Conservation (phyloP, 2,113 vertebrate species). For the Bettongia penicillata region DNA sequence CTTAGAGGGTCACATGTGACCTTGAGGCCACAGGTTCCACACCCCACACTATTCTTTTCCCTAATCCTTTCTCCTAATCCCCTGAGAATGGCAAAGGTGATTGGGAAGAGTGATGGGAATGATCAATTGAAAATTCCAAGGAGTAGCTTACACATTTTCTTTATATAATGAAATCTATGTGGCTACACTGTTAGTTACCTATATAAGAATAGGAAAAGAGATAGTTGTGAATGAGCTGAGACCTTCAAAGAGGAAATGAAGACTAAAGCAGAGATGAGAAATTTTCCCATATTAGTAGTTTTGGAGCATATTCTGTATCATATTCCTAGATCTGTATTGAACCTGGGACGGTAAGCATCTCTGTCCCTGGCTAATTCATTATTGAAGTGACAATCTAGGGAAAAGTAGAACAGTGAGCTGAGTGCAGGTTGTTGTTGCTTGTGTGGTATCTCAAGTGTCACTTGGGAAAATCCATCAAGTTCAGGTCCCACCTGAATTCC, state of each 20-base stretch:
- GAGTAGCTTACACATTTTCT: background rate
- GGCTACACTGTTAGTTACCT: background rate
- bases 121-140: background rate
- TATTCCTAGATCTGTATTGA: background rate
- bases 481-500: background rate
- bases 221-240: background rate
- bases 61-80: background rate
- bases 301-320: background rate
- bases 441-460: background rate
- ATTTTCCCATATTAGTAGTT: background rate
- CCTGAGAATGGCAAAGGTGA: background rate
- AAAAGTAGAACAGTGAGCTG: background rate
- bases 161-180: background rate
- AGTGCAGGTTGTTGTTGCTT: background rate
- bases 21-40: too few species aligned
- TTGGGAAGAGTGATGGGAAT: background rate
- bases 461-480: background rate
- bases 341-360: background rate
- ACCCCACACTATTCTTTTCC: background rate
- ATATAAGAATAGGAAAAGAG: background rate
- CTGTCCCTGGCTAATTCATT: background rate
- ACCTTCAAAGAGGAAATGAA: background rate
- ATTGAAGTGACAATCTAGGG: background rate
- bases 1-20: too few species aligned
- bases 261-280: background rate